Evolutionary conservation across 2,113 vertebrate genomes (phyloP).

Genomic region (Eulemur macaco): DNA sequence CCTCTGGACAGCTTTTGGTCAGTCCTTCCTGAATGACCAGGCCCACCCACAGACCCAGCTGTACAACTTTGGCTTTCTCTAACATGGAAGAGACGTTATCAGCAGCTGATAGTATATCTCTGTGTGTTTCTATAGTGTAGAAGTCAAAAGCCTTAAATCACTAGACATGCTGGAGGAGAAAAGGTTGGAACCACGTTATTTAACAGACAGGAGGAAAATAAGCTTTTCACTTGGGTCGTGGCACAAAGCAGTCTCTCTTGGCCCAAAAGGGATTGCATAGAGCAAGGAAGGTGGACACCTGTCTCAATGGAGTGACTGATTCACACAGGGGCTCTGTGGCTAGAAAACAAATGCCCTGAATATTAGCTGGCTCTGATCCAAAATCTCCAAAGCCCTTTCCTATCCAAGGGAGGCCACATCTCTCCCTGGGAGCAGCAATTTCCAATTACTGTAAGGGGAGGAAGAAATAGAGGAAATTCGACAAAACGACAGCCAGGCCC

Average conservation of each 20-base stretch:
- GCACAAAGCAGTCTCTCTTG: not conserved
- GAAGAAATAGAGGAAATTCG: slow-evolving; percentile 54
- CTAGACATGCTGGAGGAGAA: slow-evolving; percentile 61
- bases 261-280: not conserved
- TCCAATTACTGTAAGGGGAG: slow-evolving; percentile 56
- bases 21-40: not conserved
- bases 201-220: not conserved
- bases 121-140: slow-evolving; percentile 74
- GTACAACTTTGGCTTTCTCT: slow-evolving; percentile 74
- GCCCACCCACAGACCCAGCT: slow-evolving; percentile 79
- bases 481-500: not conserved
- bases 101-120: slow-evolving; percentile 80
- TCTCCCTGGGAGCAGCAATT: slow-evolving; percentile 23
- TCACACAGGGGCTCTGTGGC: not conserved
- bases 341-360: slow-evolving; percentile 55
- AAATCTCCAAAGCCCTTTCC: slow-evolving; percentile 30
- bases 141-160: slow-evolving; percentile 84
- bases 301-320: slow-evolving; percentile 6
- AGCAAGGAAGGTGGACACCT: slow-evolving; percentile 45
- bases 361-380: slow-evolving; percentile 42
- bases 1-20: not conserved
- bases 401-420: slow-evolving; percentile 11
- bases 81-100: slow-evolving; percentile 47
- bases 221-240: slow-evolving; percentile 21
- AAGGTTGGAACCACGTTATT: slow-evolving; percentile 69